Evolutionary conservation across 2,888 invertebrate species (phyloP).

Genomic region (Heliconius sara): DNA sequence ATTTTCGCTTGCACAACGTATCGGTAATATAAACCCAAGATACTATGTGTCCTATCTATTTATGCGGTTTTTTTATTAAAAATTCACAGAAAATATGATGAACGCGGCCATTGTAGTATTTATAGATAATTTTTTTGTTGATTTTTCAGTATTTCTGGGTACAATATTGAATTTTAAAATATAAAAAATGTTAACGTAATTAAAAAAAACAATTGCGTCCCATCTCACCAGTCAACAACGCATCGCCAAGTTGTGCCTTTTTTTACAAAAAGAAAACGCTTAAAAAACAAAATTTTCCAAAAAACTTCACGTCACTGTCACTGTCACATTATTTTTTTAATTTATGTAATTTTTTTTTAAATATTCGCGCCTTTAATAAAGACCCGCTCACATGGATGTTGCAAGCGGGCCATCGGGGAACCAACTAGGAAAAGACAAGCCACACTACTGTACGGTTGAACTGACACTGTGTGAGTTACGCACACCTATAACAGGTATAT

Average conservation of each 20-base stretch:
- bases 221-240: constrained; percentile 41
- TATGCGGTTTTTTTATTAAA: constrained; percentile 46
- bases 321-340: constrained; percentile 48
- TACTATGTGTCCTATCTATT: constrained; percentile 49
- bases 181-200: not conserved
- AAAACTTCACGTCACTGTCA: constrained; percentile 54
- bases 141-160: not conserved
- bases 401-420: constrained; percentile 80
- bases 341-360: constrained; percentile 57
- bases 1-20: constrained; percentile 37
- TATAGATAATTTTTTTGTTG: not conserved
- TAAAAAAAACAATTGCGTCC: constrained; percentile 27
- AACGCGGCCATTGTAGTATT: not conserved
- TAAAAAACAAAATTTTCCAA: constrained; percentile 10
- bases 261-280: constrained; percentile 51
- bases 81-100: constrained; percentile 30
- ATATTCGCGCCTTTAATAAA: constrained; percentile 76
- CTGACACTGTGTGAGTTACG: constrained; percentile 52
- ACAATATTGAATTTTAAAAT: not conserved
- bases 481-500: constrained; percentile 70
- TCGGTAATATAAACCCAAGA: constrained; percentile 61
- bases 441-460: constrained; percentile 60
- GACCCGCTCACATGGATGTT: constrained; percentile 80
- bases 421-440: constrained; percentile 75
- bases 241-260: constrained; percentile 58